phyloP scores from a whole-genome alignment of 2,888 invertebrate genomes.

The Ochropacha duplaris region DNA sequence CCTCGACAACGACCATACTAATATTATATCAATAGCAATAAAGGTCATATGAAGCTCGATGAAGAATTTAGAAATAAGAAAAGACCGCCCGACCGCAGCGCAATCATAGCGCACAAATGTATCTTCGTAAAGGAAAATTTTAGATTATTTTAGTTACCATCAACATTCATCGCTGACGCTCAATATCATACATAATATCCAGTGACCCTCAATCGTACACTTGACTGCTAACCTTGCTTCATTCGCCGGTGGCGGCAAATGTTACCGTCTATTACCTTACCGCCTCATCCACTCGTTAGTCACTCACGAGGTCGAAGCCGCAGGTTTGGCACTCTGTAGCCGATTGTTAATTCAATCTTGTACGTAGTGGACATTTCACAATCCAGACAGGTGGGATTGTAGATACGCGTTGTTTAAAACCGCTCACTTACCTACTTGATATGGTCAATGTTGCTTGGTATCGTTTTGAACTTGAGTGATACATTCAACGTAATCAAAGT shows the following conservation, averaged over 20 bases:
- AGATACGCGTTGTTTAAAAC: neutral
- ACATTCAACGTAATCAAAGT: neutral
- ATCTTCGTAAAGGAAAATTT: slow-evolving; percentile 16
- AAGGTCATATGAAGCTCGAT: slow-evolving; percentile 13
- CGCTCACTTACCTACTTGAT: neutral
- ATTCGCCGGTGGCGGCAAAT: slow-evolving; percentile 47
- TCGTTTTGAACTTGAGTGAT: neutral
- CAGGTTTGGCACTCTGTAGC: slow-evolving; percentile 40
- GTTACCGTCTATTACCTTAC: slow-evolving; percentile 50
- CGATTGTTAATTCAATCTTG: slow-evolving; percentile 55
- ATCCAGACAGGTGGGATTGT: slow-evolving; percentile 16
- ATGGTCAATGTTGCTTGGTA: neutral
- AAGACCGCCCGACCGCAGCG: neutral
- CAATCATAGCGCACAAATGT: neutral
- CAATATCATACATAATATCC: slow-evolving; percentile 43
- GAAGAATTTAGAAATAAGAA: neutral
- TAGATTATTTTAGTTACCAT: neutral
- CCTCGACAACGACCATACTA: slow-evolving; percentile 55
- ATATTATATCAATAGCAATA: slow-evolving; percentile 26
- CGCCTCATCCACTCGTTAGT: slow-evolving; percentile 56
- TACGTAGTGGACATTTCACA: slow-evolving; percentile 41
- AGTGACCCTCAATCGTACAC: slow-evolving; percentile 55
- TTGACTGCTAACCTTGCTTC: slow-evolving; percentile 62
- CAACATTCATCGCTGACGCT: slow-evolving; percentile 24
- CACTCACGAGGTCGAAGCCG: slow-evolving; percentile 51